Conservation (phyloP, 2,888 invertebrate genomes). For the Therioaphis trifolii region DNA sequence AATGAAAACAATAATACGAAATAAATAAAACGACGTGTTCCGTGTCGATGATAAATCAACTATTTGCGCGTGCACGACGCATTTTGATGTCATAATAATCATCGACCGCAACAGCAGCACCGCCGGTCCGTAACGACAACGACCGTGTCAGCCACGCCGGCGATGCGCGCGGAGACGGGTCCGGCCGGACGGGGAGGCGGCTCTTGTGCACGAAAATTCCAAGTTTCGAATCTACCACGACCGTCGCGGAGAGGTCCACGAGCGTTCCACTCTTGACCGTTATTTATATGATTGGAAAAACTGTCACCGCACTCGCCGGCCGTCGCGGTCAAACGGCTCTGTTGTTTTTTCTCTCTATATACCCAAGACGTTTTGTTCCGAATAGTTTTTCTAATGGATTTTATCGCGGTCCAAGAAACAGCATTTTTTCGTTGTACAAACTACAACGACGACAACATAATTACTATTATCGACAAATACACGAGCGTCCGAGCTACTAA, state of each 20-base stretch:
- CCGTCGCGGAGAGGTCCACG: too few species aligned
- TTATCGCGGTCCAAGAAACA: constrained; percentile 59
- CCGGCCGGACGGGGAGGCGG: background rate
- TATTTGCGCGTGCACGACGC: background rate
- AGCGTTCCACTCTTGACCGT: background rate
- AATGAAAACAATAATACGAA: constrained; percentile 30
- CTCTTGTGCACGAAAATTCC: background rate
- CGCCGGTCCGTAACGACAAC: background rate
- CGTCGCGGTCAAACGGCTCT: constrained; percentile 39
- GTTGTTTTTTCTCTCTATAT: background rate
- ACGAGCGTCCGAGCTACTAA: background rate
- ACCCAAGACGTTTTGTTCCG: constrained; percentile 22
- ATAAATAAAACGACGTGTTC: constrained; percentile 54
- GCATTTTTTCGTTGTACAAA: constrained; percentile 51
- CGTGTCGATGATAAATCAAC: constrained; percentile 53
- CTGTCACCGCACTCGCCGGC: constrained; percentile 18
- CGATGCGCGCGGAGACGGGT: too few species aligned
- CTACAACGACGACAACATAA: background rate
- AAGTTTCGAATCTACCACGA: background rate
- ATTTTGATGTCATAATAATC: constrained; percentile 57
- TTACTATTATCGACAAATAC: background rate
- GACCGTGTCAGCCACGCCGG: background rate
- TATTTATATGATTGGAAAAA: constrained; percentile 53
- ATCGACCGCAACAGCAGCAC: background rate
- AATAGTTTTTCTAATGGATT: constrained; percentile 59